phyloP scores from a whole-genome alignment of 2,113 vertebrate genomes.

The Desmodus rotundus region DNA sequence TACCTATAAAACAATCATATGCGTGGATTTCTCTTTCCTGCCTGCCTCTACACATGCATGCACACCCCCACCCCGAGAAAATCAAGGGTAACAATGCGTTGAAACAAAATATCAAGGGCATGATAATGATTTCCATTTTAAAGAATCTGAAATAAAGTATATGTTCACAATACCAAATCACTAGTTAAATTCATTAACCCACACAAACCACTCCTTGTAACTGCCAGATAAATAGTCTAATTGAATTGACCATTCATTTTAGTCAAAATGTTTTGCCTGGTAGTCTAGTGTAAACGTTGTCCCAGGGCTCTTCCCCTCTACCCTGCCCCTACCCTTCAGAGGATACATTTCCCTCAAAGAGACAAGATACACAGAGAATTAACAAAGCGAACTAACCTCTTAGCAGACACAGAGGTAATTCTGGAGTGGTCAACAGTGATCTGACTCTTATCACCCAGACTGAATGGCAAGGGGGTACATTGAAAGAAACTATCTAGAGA shows the following conservation, averaged over 20 bases:
- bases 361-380: background rate
- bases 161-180: background rate
- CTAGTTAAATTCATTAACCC: background rate
- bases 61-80: background rate
- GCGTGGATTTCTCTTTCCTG: background rate
- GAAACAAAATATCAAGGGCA: conserved; percentile 3
- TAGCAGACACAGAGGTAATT: background rate
- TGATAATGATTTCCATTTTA: background rate
- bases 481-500: conserved; percentile 41
- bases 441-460: background rate
- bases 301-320: background rate
- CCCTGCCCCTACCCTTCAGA: background rate
- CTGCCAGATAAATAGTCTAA: background rate
- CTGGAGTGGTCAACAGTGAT: background rate
- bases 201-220: background rate
- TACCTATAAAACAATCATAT: background rate
- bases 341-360: background rate
- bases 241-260: background rate
- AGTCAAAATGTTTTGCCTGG: background rate
- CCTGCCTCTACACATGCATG: background rate
- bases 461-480: background rate
- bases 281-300: background rate
- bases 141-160: background rate
- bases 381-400: background rate
- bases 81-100: background rate